These are phyloP conservation scores for Saxidomus purpurata DNA, from an alignment of 1,140 invertebrate genomes.

Conservation along the genomic window DNA sequence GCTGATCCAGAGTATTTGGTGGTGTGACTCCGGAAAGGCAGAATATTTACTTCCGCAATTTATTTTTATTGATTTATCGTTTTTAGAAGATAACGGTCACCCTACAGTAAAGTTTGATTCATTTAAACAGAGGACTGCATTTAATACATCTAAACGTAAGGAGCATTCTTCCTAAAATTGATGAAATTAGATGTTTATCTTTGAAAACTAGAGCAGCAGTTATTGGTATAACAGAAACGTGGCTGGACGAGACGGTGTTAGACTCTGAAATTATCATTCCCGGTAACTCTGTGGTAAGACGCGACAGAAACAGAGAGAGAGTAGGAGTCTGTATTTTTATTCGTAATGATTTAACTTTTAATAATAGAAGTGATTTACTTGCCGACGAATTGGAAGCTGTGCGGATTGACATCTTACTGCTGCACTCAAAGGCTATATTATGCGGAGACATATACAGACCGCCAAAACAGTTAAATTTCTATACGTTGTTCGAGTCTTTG, in stretches of 20 bases:
- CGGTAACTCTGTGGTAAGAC: neutral
- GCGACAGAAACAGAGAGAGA: neutral
- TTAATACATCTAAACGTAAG: constrained; percentile 40
- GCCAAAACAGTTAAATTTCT: constrained; percentile 24
- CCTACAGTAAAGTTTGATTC: neutral
- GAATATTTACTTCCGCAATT: no score
- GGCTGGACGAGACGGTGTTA: constrained; percentile 18
- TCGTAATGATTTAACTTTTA: constrained; percentile 31
- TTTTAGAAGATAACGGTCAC: no score
- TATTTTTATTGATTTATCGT: no score
- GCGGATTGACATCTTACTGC: constrained; percentile 31
- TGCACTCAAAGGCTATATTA: constrained; percentile 37
- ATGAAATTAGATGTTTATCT: neutral
- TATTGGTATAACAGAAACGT: constrained; percentile 36
- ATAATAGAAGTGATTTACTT: constrained; percentile 30
- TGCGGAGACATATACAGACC: constrained; percentile 29
- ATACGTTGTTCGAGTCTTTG: constrained; percentile 28
- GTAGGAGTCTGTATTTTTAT: constrained; percentile 34
- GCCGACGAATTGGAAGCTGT: constrained; percentile 10
- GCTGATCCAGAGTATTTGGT: no score
- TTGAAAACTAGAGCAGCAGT: neutral
- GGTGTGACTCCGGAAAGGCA: no score
- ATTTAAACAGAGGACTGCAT: constrained; percentile 16
- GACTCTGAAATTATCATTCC: constrained; percentile 25
- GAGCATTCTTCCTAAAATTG: constrained; percentile 37